phyloP scores from a whole-genome alignment of 2,797 vertebrate species.

The Amphiprion clarkii region DNA sequence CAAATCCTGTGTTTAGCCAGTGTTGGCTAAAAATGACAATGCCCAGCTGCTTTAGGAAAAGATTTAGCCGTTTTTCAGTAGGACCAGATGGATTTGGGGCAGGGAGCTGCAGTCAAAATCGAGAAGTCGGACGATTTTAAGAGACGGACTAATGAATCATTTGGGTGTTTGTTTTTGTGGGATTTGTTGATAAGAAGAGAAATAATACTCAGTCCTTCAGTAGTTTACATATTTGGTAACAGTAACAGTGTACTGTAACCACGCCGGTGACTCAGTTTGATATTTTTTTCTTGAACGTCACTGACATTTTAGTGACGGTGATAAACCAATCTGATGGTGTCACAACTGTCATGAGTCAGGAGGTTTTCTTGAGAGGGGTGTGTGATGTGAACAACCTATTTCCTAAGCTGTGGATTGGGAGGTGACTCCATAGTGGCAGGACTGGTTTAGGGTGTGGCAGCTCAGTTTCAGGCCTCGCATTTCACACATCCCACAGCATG shows the following conservation, averaged over 20 bases:
- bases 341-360: slow-evolving; percentile 20
- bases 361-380: slow-evolving; percentile 20
- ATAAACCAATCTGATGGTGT: slow-evolving; percentile 10
- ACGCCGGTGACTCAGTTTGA: not conserved
- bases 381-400: slow-evolving; percentile 36
- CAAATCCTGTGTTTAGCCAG: not conserved
- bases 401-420: slow-evolving; percentile 58
- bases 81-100: not conserved
- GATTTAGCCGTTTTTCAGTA: not conserved
- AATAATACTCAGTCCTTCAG: too few relatives aligned
- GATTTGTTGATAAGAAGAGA: too few relatives aligned
- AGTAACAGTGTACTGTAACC: not conserved
- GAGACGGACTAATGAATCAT: too few relatives aligned
- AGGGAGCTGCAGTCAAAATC: too few relatives aligned
- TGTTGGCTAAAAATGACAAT: not conserved
- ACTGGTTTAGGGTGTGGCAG: slow-evolving; percentile 83
- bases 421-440: slow-evolving; percentile 64
- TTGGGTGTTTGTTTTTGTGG: too few relatives aligned
- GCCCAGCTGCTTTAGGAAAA: not conserved
- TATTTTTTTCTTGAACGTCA: not conserved
- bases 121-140: too few relatives aligned
- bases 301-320: not conserved
- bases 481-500: slow-evolving; percentile 75
- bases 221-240: not conserved
- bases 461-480: slow-evolving; percentile 64